Evolutionary conservation across 2,797 vertebrate genomes (phyloP), one percentile per base, ranked within the genome.

Genomic region (Carapus acus): DNA sequence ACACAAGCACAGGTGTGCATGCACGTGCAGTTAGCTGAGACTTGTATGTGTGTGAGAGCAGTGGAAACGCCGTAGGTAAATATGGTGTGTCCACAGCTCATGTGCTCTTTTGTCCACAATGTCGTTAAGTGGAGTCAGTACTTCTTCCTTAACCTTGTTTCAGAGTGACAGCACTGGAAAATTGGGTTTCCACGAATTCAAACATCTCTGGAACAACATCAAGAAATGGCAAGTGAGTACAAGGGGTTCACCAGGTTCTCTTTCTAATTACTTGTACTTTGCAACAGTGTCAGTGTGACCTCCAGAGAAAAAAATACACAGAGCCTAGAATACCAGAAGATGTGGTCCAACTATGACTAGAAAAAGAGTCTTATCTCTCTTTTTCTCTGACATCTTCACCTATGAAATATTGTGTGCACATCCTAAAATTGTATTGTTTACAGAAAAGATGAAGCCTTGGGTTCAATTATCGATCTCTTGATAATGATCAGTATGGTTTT

Each of bases 141-240:
- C 47, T 27, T 58, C 49, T 19, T 70, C 83, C 89, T 91, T 89
- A 85, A 86, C 33, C 0, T 1, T 16, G 6, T 29, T 55, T 48
- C 77, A 94, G 94, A 89, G 65, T 0, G 94, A 99, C 60, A 83
- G 88, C 7, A 94, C 88, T 0, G 94, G 95, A 9, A 98, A 91
- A 76, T 88, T 98, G n/a, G 94, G 93, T 77, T 99, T 96, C 44
- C 90, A 97, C 56, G 93, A 98, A 79, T 99, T 99, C 71, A 94
- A 94, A 74, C 88, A 92, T 3, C 86, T 98, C 63, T 99, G 96
- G 95, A 89, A 90, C 81, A 97, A 94, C 68, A 62, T 98, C 70
- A 96, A 92, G 78, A 94, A 88, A 53, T 99, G 96, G 95, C 96
- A 98, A 91, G 94, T 90, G 54, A 81, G 58, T 78, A 50, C 20